Conservation (phyloP, 2,888 invertebrate species). For the Phytoseiulus persimilis region DNA sequence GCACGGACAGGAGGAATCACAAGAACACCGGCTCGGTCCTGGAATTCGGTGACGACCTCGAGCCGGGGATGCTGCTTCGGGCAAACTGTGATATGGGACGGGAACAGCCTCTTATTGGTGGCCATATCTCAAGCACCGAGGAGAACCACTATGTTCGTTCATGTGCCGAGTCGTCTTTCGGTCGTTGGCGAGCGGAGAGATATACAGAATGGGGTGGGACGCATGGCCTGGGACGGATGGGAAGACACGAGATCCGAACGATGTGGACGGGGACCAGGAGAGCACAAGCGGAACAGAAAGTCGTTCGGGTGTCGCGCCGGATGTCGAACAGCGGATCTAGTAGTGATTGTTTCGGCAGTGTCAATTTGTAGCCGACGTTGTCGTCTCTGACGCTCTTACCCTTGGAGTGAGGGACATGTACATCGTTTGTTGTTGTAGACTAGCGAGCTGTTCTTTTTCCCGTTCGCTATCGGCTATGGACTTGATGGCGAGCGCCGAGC, state of each 20-base stretch:
- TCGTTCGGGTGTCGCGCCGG: neutral
- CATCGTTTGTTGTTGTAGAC: slow-evolving; percentile 6
- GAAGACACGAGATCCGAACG: neutral
- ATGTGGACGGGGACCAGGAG: neutral
- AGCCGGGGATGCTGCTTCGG: neutral
- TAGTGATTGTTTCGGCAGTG: neutral
- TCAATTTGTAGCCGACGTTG: neutral
- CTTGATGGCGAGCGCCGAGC: slow-evolving; percentile 37
- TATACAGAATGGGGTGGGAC: neutral
- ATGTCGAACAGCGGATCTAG: neutral
- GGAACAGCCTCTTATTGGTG: neutral
- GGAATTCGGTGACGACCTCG: neutral
- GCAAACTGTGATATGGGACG: neutral
- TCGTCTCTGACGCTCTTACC: neutral
- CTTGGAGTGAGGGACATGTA: neutral
- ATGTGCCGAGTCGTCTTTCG: neutral
- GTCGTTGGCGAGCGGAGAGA: neutral
- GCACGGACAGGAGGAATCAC: neutral
- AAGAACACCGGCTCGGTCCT: neutral
- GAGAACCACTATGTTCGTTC: neutral
- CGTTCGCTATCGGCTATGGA: slow-evolving; percentile 38
- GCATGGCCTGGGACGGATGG: neutral
- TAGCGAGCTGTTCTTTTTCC: slow-evolving; percentile 37
- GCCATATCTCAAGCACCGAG: neutral
- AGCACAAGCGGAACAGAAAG: neutral